Evolutionary conservation across 1,140 invertebrate genomes (phyloP), one percentile per base, ranked within the genome.

Genomic region (Antheraea pernyi): DNA sequence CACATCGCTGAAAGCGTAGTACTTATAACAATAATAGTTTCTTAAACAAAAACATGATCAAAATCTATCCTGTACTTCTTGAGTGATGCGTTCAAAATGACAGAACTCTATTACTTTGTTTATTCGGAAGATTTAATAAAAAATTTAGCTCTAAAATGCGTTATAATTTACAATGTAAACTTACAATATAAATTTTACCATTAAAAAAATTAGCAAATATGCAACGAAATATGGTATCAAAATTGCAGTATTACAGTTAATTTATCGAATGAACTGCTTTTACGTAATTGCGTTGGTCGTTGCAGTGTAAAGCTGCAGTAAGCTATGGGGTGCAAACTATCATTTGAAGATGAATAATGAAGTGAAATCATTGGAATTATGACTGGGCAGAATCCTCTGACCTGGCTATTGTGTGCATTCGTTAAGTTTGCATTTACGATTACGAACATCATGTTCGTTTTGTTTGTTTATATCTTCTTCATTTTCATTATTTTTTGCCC

Each of bases 301-400:
- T 76, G 75, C 73, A 78, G 79, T 76, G 84, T 84, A 83, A 88
- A 81, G 84, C 75, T 78, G 75, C 71, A 66, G 80, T 84, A 83
- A 88, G 81, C 86, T 85, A 89, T 89, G 82, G 86, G 89, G 87
- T 91, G 89, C 85, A 89, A 91, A 91, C 83, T 89, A 88, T 89
- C 89, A 88, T 89, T 85, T 85, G 89, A 91, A 85, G 84, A 89
- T 89, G 87, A 91, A 75, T 88, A 85, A 91, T 91, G 87, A 81
- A 79, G 68, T 64, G 75, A 80, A 89, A 85, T 88, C 85, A 82
- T 81, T 83, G 79, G 85, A 82, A 84, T 85, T 85, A 86, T 91
- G 86, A 89, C 80, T 85, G 75, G 84, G 86, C 87, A 85, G 81
- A 88, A 83, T 89, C 85, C 79, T 86, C 80, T 84, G 81, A 83